Evolutionary conservation across 2,113 vertebrate genomes (phyloP).

Genomic region (Pelodiscus sinensis): DNA sequence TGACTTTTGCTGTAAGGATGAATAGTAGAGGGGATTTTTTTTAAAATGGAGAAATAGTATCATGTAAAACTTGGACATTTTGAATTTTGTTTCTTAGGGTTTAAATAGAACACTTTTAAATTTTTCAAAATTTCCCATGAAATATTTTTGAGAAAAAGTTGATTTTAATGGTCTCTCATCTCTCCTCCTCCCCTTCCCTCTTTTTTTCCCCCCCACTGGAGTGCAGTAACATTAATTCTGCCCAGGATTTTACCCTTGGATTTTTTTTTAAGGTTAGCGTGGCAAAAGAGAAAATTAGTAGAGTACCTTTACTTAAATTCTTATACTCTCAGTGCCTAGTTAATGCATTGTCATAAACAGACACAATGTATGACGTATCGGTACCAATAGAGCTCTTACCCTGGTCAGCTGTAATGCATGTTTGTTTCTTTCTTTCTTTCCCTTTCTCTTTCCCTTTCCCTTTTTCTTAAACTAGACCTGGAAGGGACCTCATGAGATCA

Average conservation of each 20-base stretch:
- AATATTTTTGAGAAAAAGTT: background rate
- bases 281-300: background rate
- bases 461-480: no score
- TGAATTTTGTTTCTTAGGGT: background rate
- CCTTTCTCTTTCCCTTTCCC: no score
- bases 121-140: background rate
- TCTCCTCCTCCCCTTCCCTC: fast-evolving
- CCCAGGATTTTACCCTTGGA: background rate
- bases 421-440: background rate
- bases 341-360: background rate
- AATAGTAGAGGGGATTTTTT: background rate
- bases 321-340: background rate
- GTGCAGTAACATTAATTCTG: background rate
- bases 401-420: background rate
- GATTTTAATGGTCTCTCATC: no score
- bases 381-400: background rate
- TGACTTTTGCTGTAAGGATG: background rate
- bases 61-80: background rate
- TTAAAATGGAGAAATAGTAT: background rate
- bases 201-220: background rate
- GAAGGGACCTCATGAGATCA: no score
- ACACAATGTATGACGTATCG: background rate
- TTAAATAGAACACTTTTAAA: background rate
- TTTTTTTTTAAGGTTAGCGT: background rate
- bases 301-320: background rate